These are phyloP conservation scores for Reticulitermes lucifugus DNA, from an alignment of 2,888 invertebrate species.

Conservation along the genomic window DNA sequence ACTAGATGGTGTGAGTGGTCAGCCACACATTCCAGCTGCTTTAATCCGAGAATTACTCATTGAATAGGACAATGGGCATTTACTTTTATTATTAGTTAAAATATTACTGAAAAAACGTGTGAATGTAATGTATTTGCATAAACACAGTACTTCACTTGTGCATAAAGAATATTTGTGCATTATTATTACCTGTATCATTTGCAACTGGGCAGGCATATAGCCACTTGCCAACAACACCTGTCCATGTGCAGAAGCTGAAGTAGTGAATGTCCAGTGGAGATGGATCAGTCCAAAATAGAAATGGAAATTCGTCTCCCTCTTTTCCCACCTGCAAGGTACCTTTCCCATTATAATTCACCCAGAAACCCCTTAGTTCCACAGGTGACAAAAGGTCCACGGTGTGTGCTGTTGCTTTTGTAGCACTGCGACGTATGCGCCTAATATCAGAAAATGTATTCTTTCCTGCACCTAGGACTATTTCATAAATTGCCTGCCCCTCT, in stretches of 20 bases:
- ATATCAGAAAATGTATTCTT: slow-evolving; percentile 78
- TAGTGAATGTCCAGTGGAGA: slow-evolving; percentile 72
- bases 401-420: slow-evolving; percentile 69
- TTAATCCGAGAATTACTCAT: too few species aligned
- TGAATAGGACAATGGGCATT: too few species aligned
- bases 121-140: too few species aligned
- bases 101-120: too few species aligned
- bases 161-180: background rate
- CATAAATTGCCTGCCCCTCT: slow-evolving; percentile 71
- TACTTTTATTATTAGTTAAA: too few species aligned
- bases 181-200: slow-evolving; percentile 31
- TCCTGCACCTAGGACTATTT: slow-evolving; percentile 78
- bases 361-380: slow-evolving; percentile 74
- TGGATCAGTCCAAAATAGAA: slow-evolving; percentile 71
- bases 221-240: slow-evolving; percentile 74
- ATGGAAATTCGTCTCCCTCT: slow-evolving; percentile 71
- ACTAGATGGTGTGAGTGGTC: too few species aligned
- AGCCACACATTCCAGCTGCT: too few species aligned
- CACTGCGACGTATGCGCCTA: slow-evolving; percentile 69
- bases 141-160: too few species aligned
- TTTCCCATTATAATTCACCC: slow-evolving; percentile 72
- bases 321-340: slow-evolving; percentile 73
- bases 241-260: slow-evolving; percentile 78
- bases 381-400: slow-evolving; percentile 71
- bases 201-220: slow-evolving; percentile 70